These are phyloP conservation scores for Pyxicephalus adspersus DNA, from an alignment of 2,113 vertebrate genomes.

Conservation along the genomic window DNA sequence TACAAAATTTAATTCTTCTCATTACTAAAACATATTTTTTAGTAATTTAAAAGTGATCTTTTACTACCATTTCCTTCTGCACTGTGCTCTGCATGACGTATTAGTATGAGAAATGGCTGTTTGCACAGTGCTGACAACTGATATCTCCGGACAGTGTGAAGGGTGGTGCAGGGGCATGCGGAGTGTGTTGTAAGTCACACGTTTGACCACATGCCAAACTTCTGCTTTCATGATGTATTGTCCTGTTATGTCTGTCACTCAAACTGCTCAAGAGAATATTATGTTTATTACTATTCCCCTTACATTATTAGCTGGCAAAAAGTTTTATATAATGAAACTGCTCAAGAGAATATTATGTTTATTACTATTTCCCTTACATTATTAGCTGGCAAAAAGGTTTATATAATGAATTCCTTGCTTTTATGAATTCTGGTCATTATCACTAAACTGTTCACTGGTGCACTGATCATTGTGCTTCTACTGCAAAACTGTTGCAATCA, in stretches of 20 bases:
- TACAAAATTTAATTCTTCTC: not conserved
- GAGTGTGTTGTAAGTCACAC: slow-evolving; percentile 9
- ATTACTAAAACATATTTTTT: not conserved
- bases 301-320: too few species aligned
- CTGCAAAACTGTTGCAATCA: too few species aligned
- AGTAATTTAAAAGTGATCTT: too few species aligned
- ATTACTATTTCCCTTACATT: too few species aligned
- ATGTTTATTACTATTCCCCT: too few species aligned
- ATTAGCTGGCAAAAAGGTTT: too few species aligned
- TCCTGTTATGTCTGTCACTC: not conserved
- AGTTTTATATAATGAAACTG: too few species aligned
- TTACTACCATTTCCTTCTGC: not conserved
- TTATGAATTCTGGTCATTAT: too few species aligned
- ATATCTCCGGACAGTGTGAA: slow-evolving; percentile 4
- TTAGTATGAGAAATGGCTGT: not conserved
- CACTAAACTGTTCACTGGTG: too few species aligned
- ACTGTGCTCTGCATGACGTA: not conserved
- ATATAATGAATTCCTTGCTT: too few species aligned
- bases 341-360: not conserved
- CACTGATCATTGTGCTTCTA: too few species aligned
- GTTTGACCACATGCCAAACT: not conserved
- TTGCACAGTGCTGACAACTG: not conserved
- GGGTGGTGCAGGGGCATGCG: not conserved
- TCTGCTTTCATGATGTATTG: not conserved
- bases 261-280: not conserved